Evolutionary conservation across 1,140 invertebrate species (phyloP).

Genomic region (Drosophila cardini): DNA sequence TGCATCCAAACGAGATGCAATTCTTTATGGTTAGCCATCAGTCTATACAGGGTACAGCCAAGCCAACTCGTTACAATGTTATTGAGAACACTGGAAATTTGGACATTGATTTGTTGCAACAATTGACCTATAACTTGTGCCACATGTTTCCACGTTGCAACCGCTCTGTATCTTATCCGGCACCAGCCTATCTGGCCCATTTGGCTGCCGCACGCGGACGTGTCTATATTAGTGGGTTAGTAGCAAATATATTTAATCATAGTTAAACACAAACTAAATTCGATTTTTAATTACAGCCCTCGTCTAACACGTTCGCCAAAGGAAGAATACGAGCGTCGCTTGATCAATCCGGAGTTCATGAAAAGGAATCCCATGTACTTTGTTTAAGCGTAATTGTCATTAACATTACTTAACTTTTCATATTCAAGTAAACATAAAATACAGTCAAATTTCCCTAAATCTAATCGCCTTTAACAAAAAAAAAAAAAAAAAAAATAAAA

Average conservation of each 20-base stretch:
- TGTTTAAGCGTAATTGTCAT: slow-evolving; percentile 49
- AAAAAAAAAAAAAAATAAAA: no score
- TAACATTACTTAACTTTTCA: not conserved
- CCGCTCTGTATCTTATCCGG: slow-evolving; percentile 95
- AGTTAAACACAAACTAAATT: not conserved
- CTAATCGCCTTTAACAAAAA: not conserved
- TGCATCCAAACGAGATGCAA: slow-evolving; percentile 92
- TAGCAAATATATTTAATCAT: not conserved
- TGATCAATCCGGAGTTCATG: slow-evolving; percentile 62
- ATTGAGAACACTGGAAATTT: slow-evolving; percentile 92
- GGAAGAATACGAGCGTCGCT: slow-evolving; percentile 66
- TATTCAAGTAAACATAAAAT: not conserved
- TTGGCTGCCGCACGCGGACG: slow-evolving; percentile 93
- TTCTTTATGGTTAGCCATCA: slow-evolving; percentile 93
- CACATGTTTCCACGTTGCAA: slow-evolving; percentile 95
- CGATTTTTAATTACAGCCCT: slow-evolving; percentile 5
- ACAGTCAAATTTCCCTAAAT: not conserved
- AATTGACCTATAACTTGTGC: slow-evolving; percentile 94
- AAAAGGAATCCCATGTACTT: slow-evolving; percentile 80
- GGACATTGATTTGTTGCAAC: slow-evolving; percentile 91
- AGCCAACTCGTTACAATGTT: slow-evolving; percentile 95
- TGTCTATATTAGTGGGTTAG: slow-evolving; percentile 86
- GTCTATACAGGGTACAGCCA: slow-evolving; percentile 92
- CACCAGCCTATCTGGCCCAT: slow-evolving; percentile 97
- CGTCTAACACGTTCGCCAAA: slow-evolving; percentile 22